phyloP scores from a whole-genome alignment of 2,113 vertebrate species.

The Prolemur simus region DNA sequence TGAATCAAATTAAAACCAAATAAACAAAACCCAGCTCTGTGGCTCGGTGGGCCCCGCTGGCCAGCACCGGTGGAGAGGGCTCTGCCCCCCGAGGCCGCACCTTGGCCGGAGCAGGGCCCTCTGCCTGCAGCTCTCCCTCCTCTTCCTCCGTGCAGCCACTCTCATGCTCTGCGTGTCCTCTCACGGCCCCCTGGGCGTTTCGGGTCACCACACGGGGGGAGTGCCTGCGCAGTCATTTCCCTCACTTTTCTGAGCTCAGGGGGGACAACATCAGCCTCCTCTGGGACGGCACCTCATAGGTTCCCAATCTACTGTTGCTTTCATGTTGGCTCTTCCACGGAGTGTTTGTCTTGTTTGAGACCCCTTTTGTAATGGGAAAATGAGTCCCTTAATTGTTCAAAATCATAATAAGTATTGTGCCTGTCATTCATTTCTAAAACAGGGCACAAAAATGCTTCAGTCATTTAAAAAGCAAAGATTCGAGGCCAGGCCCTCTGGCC shows the following conservation, averaged over 20 bases:
- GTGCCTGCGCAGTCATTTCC: neutral
- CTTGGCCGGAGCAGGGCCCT: neutral
- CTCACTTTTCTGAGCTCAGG: neutral
- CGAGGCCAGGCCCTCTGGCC: neutral
- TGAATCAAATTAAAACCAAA: slow-evolving; percentile 4
- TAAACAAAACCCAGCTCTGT: neutral
- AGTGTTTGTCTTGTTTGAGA: neutral
- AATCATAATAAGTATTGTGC: neutral
- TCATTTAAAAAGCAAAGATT: neutral
- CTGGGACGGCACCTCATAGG: fast-evolving
- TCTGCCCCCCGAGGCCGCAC: neutral
- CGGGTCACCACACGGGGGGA: neutral
- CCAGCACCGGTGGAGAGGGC: neutral
- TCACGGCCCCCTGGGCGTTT: too few relatives aligned
- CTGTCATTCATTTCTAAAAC: neutral
- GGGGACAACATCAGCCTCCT: fast-evolving
- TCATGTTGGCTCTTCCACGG: neutral
- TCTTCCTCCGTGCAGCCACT: neutral
- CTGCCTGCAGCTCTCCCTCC: neutral
- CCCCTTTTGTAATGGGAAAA: neutral
- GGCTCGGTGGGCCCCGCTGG: neutral
- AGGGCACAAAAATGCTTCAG: neutral
- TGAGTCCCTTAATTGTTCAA: neutral
- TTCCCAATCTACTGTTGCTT: neutral
- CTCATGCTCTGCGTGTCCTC: neutral